Evolutionary conservation across 1,140 invertebrate species (phyloP).

Genomic region (Hyposmocoma kahamanoa): DNA sequence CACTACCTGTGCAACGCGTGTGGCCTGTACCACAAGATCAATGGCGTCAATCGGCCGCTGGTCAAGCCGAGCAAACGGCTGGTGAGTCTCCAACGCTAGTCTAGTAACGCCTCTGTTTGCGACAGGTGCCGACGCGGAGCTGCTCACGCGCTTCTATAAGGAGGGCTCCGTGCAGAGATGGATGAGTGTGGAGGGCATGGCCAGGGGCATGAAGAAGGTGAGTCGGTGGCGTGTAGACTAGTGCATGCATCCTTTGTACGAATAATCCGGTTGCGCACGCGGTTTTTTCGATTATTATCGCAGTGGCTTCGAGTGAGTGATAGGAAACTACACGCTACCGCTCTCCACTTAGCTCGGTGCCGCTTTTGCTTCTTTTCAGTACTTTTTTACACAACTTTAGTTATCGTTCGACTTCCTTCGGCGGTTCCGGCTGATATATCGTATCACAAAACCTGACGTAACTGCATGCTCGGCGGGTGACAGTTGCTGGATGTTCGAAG

Average conservation of each 20-base stretch:
- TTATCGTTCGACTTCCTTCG: no score
- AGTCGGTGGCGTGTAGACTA: slow-evolving; percentile 71
- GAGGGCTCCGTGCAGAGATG: slow-evolving; percentile 67
- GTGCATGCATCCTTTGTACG: slow-evolving; percentile 55
- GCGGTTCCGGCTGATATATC: no score
- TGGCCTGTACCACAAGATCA: slow-evolving; percentile 96
- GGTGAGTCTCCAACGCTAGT: slow-evolving; percentile 75
- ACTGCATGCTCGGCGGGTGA: no score
- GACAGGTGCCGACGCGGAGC: slow-evolving; percentile 68
- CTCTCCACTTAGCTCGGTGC: slow-evolving; percentile 29
- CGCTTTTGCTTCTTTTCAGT: not conserved
- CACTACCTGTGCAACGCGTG: slow-evolving; percentile 99
- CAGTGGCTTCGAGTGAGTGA: slow-evolving; percentile 24
- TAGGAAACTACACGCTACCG: slow-evolving; percentile 70
- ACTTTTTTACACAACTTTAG: no score
- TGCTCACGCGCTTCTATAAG: slow-evolving; percentile 69
- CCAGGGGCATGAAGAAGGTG: slow-evolving; percentile 70
- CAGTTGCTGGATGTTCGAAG: no score
- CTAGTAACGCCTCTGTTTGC: slow-evolving; percentile 40
- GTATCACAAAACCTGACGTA: no score
- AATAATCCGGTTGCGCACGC: no score
- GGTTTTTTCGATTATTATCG: slow-evolving; percentile 11
- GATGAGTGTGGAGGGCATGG: slow-evolving; percentile 69
- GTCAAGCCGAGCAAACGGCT: slow-evolving; percentile 92
- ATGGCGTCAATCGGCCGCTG: slow-evolving; percentile 92